These are phyloP conservation scores for Suricata suricatta DNA, from an alignment of 2,113 vertebrate genomes.

Conservation along the genomic window DNA sequence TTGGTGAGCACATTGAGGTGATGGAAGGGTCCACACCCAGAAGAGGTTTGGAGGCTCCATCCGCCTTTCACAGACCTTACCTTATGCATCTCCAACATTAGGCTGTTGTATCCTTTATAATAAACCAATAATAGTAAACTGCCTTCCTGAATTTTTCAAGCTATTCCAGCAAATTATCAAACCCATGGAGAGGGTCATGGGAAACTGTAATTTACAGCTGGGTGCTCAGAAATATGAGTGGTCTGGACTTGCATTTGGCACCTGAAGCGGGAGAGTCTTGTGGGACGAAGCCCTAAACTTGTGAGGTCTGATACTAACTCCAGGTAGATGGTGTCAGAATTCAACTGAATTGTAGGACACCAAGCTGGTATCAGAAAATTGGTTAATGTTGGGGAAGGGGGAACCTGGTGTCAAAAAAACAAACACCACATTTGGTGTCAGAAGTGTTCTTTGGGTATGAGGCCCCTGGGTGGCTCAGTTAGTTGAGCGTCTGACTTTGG, in stretches of 20 bases:
- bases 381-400: accelerated
- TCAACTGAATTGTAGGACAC: not conserved
- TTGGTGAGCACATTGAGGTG: not conserved
- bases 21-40: not conserved
- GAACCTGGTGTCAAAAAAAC: not conserved
- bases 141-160: not conserved
- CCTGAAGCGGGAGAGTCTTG: not conserved
- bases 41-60: not conserved
- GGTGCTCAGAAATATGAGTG: not conserved
- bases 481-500: too few species aligned
- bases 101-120: not conserved
- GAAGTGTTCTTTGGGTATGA: not conserved
- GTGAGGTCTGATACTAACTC: not conserved
- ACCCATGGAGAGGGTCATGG: not conserved
- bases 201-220: not conserved
- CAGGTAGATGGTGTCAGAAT: not conserved
- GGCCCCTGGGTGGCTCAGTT: too few species aligned
- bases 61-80: not conserved
- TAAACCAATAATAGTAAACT: not conserved
- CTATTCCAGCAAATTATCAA: not conserved
- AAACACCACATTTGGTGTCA: not conserved
- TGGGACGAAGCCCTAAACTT: not conserved
- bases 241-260: not conserved
- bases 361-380: not conserved
- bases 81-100: not conserved